Conservation (phyloP, 2,797 vertebrate species). For the Amblyopsis hoosieri region DNA sequence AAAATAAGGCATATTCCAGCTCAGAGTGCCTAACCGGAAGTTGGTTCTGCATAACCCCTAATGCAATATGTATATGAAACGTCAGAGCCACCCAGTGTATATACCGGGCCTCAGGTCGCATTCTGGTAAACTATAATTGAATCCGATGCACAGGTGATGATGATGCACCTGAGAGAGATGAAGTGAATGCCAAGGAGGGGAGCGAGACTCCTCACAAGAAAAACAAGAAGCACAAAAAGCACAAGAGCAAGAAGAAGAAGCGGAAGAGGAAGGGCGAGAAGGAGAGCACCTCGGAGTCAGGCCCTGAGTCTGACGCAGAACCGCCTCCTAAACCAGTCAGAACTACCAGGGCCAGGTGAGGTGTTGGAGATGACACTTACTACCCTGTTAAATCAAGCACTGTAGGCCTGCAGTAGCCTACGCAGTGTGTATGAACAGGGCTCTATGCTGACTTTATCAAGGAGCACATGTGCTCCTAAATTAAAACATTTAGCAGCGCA, state of each 20-base stretch:
- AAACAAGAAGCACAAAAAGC: conserved; percentile 83
- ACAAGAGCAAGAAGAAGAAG: conserved; percentile 86
- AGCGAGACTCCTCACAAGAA: conserved; percentile 78
- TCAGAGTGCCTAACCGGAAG: too few species aligned
- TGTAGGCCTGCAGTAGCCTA: too few species aligned
- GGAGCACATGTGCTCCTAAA: too few species aligned
- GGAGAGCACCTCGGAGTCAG: conserved; percentile 82
- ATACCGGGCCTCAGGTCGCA: neutral
- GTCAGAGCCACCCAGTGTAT: too few species aligned
- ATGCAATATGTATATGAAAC: too few species aligned
- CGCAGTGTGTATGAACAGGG: too few species aligned
- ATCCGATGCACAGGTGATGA: conserved; percentile 67
- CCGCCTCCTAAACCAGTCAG: conserved; percentile 57
- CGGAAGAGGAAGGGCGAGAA: conserved; percentile 79
- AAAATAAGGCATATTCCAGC: too few species aligned
- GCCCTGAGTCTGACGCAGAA: conserved; percentile 76
- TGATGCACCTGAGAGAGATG: conserved; percentile 71
- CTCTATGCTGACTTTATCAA: too few species aligned
- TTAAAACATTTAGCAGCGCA: too few species aligned
- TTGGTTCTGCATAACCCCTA: too few species aligned
- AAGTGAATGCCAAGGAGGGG: conserved; percentile 66
- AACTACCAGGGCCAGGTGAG: conserved; percentile 76
- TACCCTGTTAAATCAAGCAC: too few species aligned
- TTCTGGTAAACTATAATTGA: conserved; percentile 12
- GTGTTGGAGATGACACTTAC: neutral